Percentiles rank a stretch among this genome's conserved stretches.
Conservation (phyloP, 2,797 vertebrate genomes). For the Avahi laniger region DNA sequence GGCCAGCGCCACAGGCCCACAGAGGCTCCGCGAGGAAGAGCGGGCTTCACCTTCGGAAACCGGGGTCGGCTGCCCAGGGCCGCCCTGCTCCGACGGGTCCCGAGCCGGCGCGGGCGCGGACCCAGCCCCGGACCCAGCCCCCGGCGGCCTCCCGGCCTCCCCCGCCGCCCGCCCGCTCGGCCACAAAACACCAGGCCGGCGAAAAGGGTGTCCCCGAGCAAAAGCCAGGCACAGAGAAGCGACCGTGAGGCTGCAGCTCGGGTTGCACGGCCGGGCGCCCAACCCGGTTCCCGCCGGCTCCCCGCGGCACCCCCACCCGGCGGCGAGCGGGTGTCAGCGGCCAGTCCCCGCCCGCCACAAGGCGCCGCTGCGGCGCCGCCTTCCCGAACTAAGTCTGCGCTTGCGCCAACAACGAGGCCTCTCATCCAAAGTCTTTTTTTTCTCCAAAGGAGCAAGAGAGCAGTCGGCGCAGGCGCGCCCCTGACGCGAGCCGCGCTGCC, state of each 20-base stretch:
- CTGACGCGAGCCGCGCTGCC: constrained; percentile 30
- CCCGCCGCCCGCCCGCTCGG: too few relatives aligned
- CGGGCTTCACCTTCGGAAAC: background rate
- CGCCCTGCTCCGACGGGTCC: background rate
- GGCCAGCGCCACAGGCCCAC: background rate
- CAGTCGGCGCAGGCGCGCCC: constrained; percentile 52
- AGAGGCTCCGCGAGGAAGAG: background rate
- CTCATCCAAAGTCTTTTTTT: background rate
- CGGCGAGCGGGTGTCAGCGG: rapidly evolving
- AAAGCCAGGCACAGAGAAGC: background rate
- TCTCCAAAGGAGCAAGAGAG: background rate
- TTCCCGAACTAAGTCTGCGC: background rate
- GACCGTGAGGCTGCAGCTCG: background rate
- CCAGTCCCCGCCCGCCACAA: background rate
- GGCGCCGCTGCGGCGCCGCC: background rate
- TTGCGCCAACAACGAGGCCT: background rate
- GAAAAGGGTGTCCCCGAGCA: background rate
- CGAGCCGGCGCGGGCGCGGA: too few relatives aligned
- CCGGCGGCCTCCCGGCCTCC: background rate
- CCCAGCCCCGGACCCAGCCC: background rate
- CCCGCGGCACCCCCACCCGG: rapidly evolving
- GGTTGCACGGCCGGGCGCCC: background rate
- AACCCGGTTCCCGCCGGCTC: background rate
- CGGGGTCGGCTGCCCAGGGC: background rate
- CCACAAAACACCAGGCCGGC: rapidly evolving